These are phyloP conservation scores for Lepidurus arcticus DNA, from an alignment of 1,140 invertebrate species.

Conservation along the genomic window DNA sequence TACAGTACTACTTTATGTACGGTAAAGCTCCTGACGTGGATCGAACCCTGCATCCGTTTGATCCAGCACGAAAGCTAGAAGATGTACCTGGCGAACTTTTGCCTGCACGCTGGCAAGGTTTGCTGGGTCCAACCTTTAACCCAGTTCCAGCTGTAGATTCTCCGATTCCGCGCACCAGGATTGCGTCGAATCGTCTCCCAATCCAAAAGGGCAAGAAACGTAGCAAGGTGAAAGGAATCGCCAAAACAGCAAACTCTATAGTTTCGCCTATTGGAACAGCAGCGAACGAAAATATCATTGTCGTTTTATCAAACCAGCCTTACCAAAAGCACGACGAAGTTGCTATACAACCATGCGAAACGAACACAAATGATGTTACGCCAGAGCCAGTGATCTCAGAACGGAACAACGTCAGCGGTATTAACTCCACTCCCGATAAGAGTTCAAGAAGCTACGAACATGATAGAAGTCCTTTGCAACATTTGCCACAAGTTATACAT, in stretches of 20 bases:
- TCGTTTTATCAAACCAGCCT: no score
- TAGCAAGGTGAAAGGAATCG: background rate
- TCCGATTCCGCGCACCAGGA: background rate
- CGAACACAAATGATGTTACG: no score
- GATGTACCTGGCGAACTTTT: slow-evolving; percentile 33
- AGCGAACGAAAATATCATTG: no score
- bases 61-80: slow-evolving; percentile 33
- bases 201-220: slow-evolving; percentile 27
- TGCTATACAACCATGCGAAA: no score
- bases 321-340: no score
- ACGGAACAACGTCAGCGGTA: no score
- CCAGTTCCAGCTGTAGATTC: background rate
- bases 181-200: background rate
- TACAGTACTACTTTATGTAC: slow-evolving; percentile 19
- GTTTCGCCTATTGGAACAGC: no score
- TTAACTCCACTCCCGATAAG: no score
- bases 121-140: background rate
- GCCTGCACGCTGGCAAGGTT: slow-evolving; percentile 31
- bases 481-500: background rate
- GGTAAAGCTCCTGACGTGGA: background rate
- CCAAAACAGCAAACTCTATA: no score
- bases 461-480: background rate
- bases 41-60: slow-evolving; percentile 33
- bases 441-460: background rate
- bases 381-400: no score